phyloP scores from a whole-genome alignment of 2,888 invertebrate species.

The Drosophila greeni region DNA sequence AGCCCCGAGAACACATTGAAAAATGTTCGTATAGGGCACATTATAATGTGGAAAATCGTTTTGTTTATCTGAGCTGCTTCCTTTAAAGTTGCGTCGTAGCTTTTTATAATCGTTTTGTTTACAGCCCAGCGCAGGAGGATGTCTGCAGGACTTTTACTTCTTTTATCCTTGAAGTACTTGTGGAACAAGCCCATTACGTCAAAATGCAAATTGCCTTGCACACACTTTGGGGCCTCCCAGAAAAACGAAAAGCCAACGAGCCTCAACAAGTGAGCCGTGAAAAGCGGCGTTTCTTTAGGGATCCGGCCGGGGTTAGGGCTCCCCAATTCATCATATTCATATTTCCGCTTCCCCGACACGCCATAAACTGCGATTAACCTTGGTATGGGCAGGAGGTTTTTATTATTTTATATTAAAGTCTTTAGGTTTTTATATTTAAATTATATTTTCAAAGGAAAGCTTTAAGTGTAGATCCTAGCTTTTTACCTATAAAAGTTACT shows the following conservation, averaged over 20 bases:
- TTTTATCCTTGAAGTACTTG: constrained; percentile 29
- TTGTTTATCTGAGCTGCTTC: constrained; percentile 11
- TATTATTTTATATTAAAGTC: background rate
- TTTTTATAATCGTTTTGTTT: constrained; percentile 39
- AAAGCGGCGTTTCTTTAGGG: constrained; percentile 5
- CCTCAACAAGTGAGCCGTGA: constrained; percentile 30
- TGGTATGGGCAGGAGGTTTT: background rate
- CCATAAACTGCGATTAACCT: constrained; percentile 9
- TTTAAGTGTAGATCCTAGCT: background rate
- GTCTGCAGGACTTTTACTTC: constrained; percentile 33
- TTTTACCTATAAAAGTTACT: background rate
- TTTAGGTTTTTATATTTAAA: background rate
- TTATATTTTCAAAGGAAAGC: background rate
- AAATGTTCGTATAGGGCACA: constrained; percentile 6
- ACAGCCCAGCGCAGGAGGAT: constrained; percentile 23
- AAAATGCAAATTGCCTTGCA: constrained; percentile 55
- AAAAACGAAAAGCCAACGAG: background rate
- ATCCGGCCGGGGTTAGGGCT: background rate
- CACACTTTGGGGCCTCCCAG: constrained; percentile 45
- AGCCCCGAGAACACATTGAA: constrained; percentile 21
- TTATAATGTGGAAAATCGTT: constrained; percentile 24
- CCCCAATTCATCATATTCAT: constrained; percentile 19
- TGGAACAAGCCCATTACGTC: constrained; percentile 52
- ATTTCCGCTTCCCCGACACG: background rate
- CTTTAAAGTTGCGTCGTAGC: constrained; percentile 21